Evolutionary conservation across 2,113 vertebrate genomes (phyloP), one percentile per base, ranked within the genome.

Genomic region (Spea multiplicata): DNA sequence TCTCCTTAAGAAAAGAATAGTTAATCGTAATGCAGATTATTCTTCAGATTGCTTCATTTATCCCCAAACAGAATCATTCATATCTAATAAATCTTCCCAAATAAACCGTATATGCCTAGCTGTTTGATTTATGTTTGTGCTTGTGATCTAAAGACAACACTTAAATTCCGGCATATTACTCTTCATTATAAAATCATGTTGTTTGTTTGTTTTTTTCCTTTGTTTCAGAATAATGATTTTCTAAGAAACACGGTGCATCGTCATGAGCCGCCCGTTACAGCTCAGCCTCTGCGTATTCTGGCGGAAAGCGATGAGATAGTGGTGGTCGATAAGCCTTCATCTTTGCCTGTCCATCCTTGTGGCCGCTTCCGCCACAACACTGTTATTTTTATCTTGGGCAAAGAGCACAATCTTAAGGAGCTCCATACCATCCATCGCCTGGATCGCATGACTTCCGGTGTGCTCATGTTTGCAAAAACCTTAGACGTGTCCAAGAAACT

Each of bases 331-430:
- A 99, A 99, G 73, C 97, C 97, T 0, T 94, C 97, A 5, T 99
- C 97, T 1, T 89, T 99, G 76, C 97, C 97, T 0, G 97, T 99
- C 0, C 97, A 99, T 48, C 97, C 97, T 4, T 99, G 97, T 0
- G 97, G 97, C 16, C 92, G 97, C 44, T 97, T 96, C 83, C 92
- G 97, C 4, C 97, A 99, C 88, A 99, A 99, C 90, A 96, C 95
- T 0, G 94, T 99, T 75, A 97, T 99, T 83, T 99, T 99, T 87
- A 96, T 99, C 83, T 84, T 99, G 72, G 97, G 97, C 17, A 99
- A 99, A 83, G 97, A 99, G 82, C 91, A 88, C 0, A 91, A 93
- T 0, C 88, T 99, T 69, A 92, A 89, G 49, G 94, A 94, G 74
- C 86, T 99, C 6, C 96, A 98, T 78, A 97, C 97, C 0, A 88